Conservation (phyloP, 2,888 invertebrate genomes). For the Cosmopolites sordidus region DNA sequence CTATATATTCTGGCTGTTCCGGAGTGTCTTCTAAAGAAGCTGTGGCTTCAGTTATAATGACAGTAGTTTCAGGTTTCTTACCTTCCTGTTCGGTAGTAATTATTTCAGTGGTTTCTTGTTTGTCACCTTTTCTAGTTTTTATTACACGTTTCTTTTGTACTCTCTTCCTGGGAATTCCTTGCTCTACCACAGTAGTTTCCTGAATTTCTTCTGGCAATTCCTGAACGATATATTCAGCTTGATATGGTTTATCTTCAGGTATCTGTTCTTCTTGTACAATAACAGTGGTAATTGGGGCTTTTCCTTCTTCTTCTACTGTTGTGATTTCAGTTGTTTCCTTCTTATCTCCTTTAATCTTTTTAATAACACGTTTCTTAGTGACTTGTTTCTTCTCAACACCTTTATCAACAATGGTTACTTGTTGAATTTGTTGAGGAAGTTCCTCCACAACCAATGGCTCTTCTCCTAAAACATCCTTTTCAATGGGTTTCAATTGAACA, state of each 20-base stretch:
- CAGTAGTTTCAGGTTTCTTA: slow-evolving; percentile 29
- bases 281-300: slow-evolving; percentile 25
- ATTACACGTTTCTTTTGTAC: slow-evolving; percentile 32
- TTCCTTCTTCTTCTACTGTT: slow-evolving; percentile 47
- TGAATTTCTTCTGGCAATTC: slow-evolving; percentile 45
- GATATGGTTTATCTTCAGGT: slow-evolving; percentile 18
- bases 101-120: slow-evolving; percentile 43
- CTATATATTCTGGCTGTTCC: slow-evolving; percentile 19
- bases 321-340: slow-evolving; percentile 47
- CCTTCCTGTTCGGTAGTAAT: slow-evolving; percentile 38
- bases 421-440: slow-evolving; percentile 32
- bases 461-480: slow-evolving; percentile 17
- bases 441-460: slow-evolving; percentile 30
- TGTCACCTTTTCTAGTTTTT: slow-evolving; percentile 35
- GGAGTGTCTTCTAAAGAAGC: slow-evolving; percentile 37
- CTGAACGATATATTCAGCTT: slow-evolving; percentile 32
- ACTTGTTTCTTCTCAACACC: slow-evolving; percentile 37
- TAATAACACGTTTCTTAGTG: slow-evolving; percentile 46
- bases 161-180: slow-evolving; percentile 31
- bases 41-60: slow-evolving; percentile 23
- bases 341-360: slow-evolving; percentile 42
- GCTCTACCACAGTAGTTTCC: slow-evolving; percentile 35
- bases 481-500: slow-evolving; percentile 24
- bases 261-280: slow-evolving; percentile 33
- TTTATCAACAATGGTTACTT: slow-evolving; percentile 42